phyloP scores from a whole-genome alignment of 2,797 vertebrate species.

The Pseudochirops corinnae region DNA sequence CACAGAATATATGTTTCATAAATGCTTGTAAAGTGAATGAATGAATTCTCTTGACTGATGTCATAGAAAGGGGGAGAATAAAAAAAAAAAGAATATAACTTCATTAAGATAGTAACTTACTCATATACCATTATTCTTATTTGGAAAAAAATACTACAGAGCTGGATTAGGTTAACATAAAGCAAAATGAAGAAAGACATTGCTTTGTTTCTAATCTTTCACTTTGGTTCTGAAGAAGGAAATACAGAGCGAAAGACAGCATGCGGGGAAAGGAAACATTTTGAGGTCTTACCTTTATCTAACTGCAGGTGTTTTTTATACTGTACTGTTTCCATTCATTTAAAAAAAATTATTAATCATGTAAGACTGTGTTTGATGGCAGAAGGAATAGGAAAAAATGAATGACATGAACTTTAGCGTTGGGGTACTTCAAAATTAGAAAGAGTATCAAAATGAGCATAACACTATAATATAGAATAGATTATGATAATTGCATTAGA shows the following conservation, averaged over 20 bases:
- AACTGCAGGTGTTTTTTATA: not conserved
- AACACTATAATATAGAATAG: not conserved
- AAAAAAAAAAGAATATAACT: not conserved
- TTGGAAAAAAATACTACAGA: slow-evolving; percentile 15
- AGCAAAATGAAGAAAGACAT: not conserved
- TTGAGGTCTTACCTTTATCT: slow-evolving; percentile 12
- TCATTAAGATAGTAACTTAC: not conserved
- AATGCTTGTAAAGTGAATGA: slow-evolving; percentile 17
- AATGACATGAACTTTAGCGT: not conserved
- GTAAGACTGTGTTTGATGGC: not conserved
- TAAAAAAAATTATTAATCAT: not conserved
- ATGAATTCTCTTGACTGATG: not conserved
- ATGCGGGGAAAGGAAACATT: not conserved
- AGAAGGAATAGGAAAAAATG: not conserved
- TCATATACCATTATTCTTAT: not conserved
- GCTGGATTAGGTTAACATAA: not conserved
- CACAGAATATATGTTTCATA: not conserved
- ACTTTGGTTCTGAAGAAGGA: slow-evolving; percentile 9
- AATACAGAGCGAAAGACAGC: not conserved
- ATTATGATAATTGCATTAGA: not conserved
- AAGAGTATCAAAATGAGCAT: not conserved
- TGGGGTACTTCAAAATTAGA: not conserved
- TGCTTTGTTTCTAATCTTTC: slow-evolving; percentile 26
- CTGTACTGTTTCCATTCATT: not conserved
- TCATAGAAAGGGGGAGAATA: not conserved